Base-by-base conservation (phyloP, 2,113 vertebrate genomes). In the Alosa alosa region DNA sequence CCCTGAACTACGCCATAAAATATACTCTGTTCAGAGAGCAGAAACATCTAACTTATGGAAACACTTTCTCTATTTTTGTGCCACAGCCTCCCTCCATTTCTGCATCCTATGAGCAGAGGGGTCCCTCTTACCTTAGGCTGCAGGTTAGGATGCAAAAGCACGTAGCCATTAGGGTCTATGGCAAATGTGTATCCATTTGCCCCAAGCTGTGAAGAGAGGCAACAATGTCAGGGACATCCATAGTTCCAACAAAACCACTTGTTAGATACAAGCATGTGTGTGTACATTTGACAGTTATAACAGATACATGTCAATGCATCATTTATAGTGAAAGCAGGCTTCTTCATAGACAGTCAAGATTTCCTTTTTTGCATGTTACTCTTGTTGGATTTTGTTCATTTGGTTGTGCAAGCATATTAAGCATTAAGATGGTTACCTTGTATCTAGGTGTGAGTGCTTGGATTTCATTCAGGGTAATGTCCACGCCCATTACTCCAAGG, bases 121-220 rank as follows among this genome's bases (percentile, higher is more conserved):
- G 52, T n/a, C 1, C 20, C 68, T 78, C 94, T 91, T 85, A 99
- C 98, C 96, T 97, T 98, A 64, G 97, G 97, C 90, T 97, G 96
- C 86, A 99, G 96, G 95, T 99, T 99, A 88, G 98, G 98, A 91
- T 99, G 98, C 83, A 99, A 94, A 84, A 99, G 93, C 13, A 99
- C 97, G 78, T 99, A 99, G 83, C 98, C 98, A 88, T 99, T 99
- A 84, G 97, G 98, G 92, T 99, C 98, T 11, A 97, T 98, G 83
- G 98, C 98, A 93, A 97, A 99, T 81, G 97, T 99, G 89, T 99
- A 99, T 82, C 98, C 98, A 17, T 99, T 99, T 82, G 97, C 97
- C 60, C 98, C 98, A 83, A 99, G 96, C 98, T 99, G 94, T 0
- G 8, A 78, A 88, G 55, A 86, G 82, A 60, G 92, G 81, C 89